Evolutionary conservation across 2,888 invertebrate species (phyloP).

Genomic region (Drosophila cognata): DNA sequence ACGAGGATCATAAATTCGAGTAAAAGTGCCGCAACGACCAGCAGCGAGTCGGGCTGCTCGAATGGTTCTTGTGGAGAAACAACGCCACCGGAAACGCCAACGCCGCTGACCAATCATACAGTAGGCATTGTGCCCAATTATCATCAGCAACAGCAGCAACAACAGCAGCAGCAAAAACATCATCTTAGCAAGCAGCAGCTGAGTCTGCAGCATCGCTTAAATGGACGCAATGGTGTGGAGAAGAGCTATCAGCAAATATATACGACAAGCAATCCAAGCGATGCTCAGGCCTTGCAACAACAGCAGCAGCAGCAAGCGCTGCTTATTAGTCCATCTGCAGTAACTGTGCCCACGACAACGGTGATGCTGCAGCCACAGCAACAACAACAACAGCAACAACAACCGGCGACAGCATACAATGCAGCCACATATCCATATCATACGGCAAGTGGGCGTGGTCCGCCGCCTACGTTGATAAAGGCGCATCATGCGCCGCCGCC

Average conservation of each 20-base stretch:
- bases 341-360: slow-evolving; percentile 71
- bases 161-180: slow-evolving; percentile 71
- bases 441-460: slow-evolving; percentile 66
- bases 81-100: slow-evolving; percentile 85
- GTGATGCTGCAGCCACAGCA: slow-evolving; percentile 76
- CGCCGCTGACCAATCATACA: slow-evolving; percentile 66
- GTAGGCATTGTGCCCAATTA: slow-evolving; percentile 60
- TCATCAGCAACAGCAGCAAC: slow-evolving; percentile 58
- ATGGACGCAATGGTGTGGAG: slow-evolving; percentile 81
- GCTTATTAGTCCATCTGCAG: slow-evolving; percentile 82
- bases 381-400: slow-evolving; percentile 56
- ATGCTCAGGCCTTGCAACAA: slow-evolving; percentile 54
- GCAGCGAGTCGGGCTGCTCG: slow-evolving; percentile 85
- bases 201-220: slow-evolving; percentile 81
- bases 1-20: slow-evolving; percentile 78
- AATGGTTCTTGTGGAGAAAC: slow-evolving; percentile 84
- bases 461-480: slow-evolving; percentile 77
- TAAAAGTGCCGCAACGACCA: slow-evolving; percentile 78
- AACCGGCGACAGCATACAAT: slow-evolving; percentile 60
- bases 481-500: slow-evolving; percentile 80
- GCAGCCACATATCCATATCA: slow-evolving; percentile 82
- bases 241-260: slow-evolving; percentile 74
- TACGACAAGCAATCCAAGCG: slow-evolving; percentile 62
- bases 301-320: slow-evolving; percentile 54
- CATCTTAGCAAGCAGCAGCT: slow-evolving; percentile 82